Evolutionary conservation across 1,140 invertebrate genomes (phyloP).

Genomic region (Hylyphantes graminicola): DNA sequence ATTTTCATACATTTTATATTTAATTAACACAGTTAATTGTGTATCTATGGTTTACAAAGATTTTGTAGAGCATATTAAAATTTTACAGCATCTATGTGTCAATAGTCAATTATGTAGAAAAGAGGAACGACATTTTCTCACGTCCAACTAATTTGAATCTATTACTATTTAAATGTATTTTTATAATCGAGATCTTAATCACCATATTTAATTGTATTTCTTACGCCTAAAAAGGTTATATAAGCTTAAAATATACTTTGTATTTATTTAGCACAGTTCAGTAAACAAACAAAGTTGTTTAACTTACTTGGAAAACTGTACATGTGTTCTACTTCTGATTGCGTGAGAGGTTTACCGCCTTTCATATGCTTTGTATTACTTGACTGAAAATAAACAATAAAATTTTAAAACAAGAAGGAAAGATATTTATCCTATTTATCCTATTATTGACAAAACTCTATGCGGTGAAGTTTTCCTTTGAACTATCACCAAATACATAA

Average conservation of each 20-base stretch:
- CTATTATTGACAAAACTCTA: no score
- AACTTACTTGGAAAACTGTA: constrained; percentile 56
- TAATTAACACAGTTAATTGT: background rate
- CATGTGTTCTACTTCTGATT: constrained; percentile 58
- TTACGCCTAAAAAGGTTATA: no score
- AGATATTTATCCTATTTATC: background rate
- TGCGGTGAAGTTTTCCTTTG: no score
- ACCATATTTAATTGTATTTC: no score
- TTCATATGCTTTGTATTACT: constrained; percentile 55
- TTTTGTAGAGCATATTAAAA: background rate
- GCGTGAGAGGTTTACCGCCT: constrained; percentile 26
- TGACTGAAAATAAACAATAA: constrained; percentile 29
- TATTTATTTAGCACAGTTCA: background rate
- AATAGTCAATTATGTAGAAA: background rate
- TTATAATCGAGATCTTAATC: no score
- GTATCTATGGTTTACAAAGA: no score
- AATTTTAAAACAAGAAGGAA: background rate
- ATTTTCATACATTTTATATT: background rate
- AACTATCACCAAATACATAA: no score
- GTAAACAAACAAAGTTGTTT: background rate
- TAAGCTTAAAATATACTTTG: no score
- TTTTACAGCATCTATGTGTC: no score
- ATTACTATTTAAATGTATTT: no score
- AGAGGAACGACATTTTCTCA: no score
- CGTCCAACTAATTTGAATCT: no score